Conservation (phyloP, 2,113 vertebrate species). For the Pogonocichla stellata region DNA sequence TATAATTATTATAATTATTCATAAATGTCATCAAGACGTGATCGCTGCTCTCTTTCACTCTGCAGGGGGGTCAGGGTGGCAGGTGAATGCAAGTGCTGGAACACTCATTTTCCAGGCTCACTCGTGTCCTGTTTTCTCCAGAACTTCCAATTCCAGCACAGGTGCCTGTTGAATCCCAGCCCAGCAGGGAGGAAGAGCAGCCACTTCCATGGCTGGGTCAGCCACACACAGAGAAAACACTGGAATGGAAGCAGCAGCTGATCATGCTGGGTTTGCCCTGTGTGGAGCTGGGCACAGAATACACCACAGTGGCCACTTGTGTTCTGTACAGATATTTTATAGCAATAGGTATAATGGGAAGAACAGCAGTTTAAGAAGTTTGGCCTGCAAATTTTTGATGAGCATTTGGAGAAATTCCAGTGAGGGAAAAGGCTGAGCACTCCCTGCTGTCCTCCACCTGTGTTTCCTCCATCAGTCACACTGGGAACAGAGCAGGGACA, state of each 20-base stretch:
- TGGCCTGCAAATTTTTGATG: neutral
- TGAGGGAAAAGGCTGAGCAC: neutral
- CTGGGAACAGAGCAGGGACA: neutral
- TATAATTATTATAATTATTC: slow-evolving; percentile 7
- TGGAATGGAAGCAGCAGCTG: neutral
- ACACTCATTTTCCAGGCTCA: neutral
- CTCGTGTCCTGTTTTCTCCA: neutral
- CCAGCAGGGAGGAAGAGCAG: neutral
- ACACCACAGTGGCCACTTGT: rapidly evolving
- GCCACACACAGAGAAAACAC: neutral
- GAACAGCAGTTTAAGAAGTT: neutral
- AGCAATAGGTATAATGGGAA: rapidly evolving
- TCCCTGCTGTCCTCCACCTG: neutral
- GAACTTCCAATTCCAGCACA: neutral
- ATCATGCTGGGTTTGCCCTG: rapidly evolving
- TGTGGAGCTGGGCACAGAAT: neutral
- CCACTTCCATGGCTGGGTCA: neutral
- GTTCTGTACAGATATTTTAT: rapidly evolving
- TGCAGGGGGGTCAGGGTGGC: neutral
- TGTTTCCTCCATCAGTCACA: rapidly evolving
- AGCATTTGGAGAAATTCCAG: neutral
- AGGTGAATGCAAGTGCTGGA: rapidly evolving
- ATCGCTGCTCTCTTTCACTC: neutral
- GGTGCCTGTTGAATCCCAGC: neutral
- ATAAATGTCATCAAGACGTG: neutral